A percentile compares a stretch with the other conserved stretches of the same genome.
Evolutionary conservation across 2,113 vertebrate genomes (phyloP).

Genomic region (Heterotilapia buettikoferi): DNA sequence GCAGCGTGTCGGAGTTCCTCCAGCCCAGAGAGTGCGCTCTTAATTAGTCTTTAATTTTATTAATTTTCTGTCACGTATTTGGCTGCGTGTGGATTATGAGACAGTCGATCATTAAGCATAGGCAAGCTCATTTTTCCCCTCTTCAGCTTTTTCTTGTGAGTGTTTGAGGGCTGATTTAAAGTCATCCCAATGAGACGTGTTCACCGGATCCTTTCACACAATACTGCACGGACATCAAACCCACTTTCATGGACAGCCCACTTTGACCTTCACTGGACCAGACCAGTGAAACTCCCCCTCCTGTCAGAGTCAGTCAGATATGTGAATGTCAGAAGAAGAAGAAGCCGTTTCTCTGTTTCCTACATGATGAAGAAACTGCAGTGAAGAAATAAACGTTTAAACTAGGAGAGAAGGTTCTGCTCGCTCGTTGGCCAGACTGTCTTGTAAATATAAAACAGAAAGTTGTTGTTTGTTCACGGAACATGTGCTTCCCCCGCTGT

Average conservation of each 20-base stretch:
- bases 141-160: neutral
- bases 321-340: no score
- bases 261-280: neutral
- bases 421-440: neutral
- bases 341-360: neutral
- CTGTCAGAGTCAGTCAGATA: no score
- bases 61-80: neutral
- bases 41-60: neutral
- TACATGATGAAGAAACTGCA: neutral
- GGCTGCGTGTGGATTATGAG: neutral
- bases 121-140: neutral
- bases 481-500: neutral
- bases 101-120: neutral
- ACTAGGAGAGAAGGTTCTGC: neutral
- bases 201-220: neutral
- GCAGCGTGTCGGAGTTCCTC: neutral
- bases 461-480: neutral
- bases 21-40: neutral
- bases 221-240: neutral
- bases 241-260: neutral
- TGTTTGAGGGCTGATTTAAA: neutral
- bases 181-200: neutral
- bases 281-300: neutral
- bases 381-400: neutral
- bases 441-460: neutral